Conservation (phyloP, 1,140 invertebrate genomes). For the silkworm (Bombyx mori) region DNA sequence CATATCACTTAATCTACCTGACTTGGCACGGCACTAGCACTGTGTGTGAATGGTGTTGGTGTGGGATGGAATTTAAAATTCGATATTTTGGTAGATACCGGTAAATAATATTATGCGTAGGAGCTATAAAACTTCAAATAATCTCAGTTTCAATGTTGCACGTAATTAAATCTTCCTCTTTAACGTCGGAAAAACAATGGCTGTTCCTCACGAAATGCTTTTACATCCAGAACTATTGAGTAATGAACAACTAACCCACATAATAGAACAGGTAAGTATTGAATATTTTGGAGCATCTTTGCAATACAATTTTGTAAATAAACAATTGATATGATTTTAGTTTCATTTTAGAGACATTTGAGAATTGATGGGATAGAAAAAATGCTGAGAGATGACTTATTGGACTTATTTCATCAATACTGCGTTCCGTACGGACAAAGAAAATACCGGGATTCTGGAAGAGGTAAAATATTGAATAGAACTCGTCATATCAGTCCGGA, state of each 20-base stretch:
- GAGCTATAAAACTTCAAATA: too few species aligned
- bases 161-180: neutral
- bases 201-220: conserved; percentile 50
- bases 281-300: neutral
- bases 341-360: conserved; percentile 42
- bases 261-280: conserved; percentile 45
- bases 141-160: too few species aligned
- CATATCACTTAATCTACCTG: too few species aligned
- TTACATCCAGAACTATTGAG: conserved; percentile 51
- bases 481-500: conserved; percentile 38
- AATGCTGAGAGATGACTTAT: conserved; percentile 43
- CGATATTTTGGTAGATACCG: too few species aligned
- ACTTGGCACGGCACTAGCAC: too few species aligned
- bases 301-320: neutral
- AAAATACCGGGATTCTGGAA: conserved; percentile 48
- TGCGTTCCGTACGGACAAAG: conserved; percentile 58
- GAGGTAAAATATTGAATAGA: conserved; percentile 51
- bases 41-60: too few species aligned
- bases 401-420: conserved; percentile 53
- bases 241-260: conserved; percentile 47
- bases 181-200: conserved; percentile 22
- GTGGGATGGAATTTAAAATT: too few species aligned
- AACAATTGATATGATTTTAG: conserved; percentile 5
- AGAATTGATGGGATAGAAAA: conserved; percentile 35
- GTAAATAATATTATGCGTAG: too few species aligned